Evolutionary conservation across 1,140 invertebrate species (phyloP), one percentile per base, ranked within the genome.

Genomic region (Pseudoatta argentina): DNA sequence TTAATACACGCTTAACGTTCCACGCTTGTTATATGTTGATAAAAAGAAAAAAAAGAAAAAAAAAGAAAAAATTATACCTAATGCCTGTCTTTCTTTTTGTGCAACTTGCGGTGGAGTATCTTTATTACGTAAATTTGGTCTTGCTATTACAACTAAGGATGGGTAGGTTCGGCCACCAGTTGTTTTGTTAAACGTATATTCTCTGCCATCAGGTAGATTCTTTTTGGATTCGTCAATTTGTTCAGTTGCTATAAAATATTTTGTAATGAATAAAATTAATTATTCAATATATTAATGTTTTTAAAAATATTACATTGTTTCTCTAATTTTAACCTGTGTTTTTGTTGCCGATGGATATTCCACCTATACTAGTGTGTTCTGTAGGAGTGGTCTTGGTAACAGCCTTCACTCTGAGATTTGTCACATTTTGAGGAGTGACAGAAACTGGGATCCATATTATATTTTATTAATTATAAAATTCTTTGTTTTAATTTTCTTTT

Each of bases 141-240:
- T 96, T 10, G 97, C 97, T 34, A 97, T 96, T 2, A 98, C 97
- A 24, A 98, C 97, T 57, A 98, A 93, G 0, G 97, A 98, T 1
- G 98, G 98, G 94, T 97, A 98, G 1, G 98, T 98, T 93, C 97
- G 97, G 16, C 96, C 96, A 90, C 97, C 97, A 94, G 97, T 97
- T 75, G 97, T 94, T 92, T 97, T 98, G 92, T 97, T 97, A 89
- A 97, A 97, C 1, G 96, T 96, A 18, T 97, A 96, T 95, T 97
- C 97, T 79, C 96, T 94, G 1, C 96, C 97, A 94, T 97, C 97
- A 0, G 97, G 96, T 89, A 93, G 96, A 95, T 94, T 94, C 85
- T 94, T 94, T 78, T 94, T 94, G 1, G 91, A 82, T 44, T 95
- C 95, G 0, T 95, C 95, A 44, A 95, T 93, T 18, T 93, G 92